These are phyloP conservation scores for Halictus rubicundus DNA, from an alignment of 1,140 invertebrate genomes.

Conservation along the genomic window DNA sequence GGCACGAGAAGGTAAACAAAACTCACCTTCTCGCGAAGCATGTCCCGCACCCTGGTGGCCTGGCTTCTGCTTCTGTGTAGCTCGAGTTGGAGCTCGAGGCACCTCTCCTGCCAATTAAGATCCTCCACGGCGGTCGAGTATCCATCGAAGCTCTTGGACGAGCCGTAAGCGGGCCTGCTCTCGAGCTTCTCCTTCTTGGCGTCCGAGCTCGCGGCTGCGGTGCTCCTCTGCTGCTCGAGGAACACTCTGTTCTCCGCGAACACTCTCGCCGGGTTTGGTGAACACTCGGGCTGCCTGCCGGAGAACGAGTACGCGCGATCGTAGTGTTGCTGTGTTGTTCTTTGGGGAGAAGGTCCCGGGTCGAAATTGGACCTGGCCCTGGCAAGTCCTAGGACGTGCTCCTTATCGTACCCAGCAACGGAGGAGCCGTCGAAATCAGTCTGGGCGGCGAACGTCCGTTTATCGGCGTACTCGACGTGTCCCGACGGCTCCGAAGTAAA, in stretches of 20 bases:
- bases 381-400: conserved; percentile 41
- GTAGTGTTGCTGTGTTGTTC: conserved; percentile 52
- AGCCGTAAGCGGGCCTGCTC: conserved; percentile 64
- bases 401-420: conserved; percentile 59
- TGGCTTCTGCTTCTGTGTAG: conserved; percentile 90
- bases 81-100: conserved; percentile 90
- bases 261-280: neutral
- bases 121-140: conserved; percentile 77
- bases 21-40: conserved; percentile 91
- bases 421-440: conserved; percentile 54
- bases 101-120: conserved; percentile 91
- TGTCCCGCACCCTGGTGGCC: conserved; percentile 90
- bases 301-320: conserved; percentile 70
- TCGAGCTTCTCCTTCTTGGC: conserved; percentile 71
- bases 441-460: conserved; percentile 59
- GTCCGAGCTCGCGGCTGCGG: conserved; percentile 51
- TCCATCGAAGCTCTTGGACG: conserved; percentile 77
- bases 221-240: conserved; percentile 70
- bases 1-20: neutral
- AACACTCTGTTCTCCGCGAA: conserved; percentile 60
- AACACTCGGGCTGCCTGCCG: conserved; percentile 60
- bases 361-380: conserved; percentile 67
- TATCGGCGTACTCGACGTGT: conserved; percentile 76
- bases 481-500: conserved; percentile 77
- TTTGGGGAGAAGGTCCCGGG: conserved; percentile 55